phyloP scores from a whole-genome alignment of 2,113 vertebrate genomes.

The Anolis sagrei region DNA sequence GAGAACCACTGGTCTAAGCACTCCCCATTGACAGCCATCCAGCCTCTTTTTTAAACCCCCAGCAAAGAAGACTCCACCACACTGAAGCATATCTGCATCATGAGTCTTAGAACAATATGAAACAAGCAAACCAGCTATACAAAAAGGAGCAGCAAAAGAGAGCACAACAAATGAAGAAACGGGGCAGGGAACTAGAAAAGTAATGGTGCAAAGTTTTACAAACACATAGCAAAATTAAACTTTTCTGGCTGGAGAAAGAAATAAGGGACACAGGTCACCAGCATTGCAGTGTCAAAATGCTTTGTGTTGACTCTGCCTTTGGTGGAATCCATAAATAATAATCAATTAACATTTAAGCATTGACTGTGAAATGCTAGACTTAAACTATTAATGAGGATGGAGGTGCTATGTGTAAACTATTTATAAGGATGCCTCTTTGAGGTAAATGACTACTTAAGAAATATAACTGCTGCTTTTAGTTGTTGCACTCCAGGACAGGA shows the following conservation, averaged over 20 bases:
- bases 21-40: too few species aligned
- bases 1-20: too few species aligned
- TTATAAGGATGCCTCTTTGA: not conserved
- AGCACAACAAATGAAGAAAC: constrained; percentile 14
- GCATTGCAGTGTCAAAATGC: too few species aligned
- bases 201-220: not conserved
- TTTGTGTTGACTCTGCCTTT: not conserved
- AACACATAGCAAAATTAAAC: not conserved
- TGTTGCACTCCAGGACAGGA: too few species aligned
- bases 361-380: not conserved
- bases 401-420: not conserved
- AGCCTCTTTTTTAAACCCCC: too few species aligned
- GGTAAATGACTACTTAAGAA: not conserved
- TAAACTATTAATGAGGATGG: not conserved
- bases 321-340: too few species aligned
- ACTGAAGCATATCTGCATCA: too few species aligned
- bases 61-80: too few species aligned
- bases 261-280: not conserved
- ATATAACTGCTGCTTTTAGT: too few species aligned
- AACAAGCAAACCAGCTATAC: constrained; percentile 30
- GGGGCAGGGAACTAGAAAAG: fast-evolving
- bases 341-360: not conserved
- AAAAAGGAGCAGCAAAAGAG: constrained; percentile 29
- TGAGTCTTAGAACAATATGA: too few species aligned
- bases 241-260: not conserved